phyloP scores from a whole-genome alignment of 2,113 vertebrate genomes.

The Poeciliopsis turrubarensis region DNA sequence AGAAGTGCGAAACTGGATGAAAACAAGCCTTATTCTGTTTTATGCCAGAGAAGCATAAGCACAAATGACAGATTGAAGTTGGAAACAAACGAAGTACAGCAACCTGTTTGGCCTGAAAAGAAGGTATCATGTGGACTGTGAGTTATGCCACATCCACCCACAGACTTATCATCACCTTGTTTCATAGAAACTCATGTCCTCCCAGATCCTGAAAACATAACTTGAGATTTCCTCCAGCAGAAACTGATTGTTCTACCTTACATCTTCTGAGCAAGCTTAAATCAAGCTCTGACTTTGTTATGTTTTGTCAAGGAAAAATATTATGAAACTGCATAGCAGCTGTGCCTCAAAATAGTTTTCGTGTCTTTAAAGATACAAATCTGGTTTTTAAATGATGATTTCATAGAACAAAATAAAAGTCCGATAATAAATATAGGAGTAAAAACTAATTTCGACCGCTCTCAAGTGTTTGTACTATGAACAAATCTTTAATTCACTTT shows the following conservation, averaged over 20 bases:
- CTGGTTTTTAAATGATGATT: neutral
- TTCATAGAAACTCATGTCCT: slow-evolving; percentile 39
- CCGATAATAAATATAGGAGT: too few species aligned
- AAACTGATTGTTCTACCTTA: slow-evolving; percentile 51
- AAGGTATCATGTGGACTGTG: slow-evolving; percentile 58
- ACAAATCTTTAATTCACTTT: too few species aligned
- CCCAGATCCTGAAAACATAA: slow-evolving; percentile 52
- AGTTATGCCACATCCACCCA: slow-evolving; percentile 54
- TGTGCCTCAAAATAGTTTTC: too few species aligned
- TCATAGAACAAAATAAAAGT: neutral
- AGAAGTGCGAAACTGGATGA: slow-evolving; percentile 38
- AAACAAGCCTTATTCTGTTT: slow-evolving; percentile 34
- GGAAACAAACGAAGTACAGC: slow-evolving; percentile 42
- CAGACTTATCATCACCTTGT: slow-evolving; percentile 56
- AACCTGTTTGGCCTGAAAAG: slow-evolving; percentile 54
- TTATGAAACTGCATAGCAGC: neutral
- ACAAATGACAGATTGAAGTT: slow-evolving; percentile 54
- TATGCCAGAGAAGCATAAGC: slow-evolving; percentile 28
- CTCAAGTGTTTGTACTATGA: too few species aligned
- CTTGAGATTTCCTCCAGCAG: slow-evolving; percentile 31
- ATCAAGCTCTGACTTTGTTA: neutral
- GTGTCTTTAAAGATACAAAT: neutral
- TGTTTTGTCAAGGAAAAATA: neutral
- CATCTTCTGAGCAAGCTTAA: slow-evolving; percentile 18
- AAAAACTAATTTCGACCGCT: too few species aligned